Evolutionary conservation across 2,888 invertebrate species (phyloP), one percentile per base, ranked within the genome.

Genomic region (Yponomeuta plumbellus): DNA sequence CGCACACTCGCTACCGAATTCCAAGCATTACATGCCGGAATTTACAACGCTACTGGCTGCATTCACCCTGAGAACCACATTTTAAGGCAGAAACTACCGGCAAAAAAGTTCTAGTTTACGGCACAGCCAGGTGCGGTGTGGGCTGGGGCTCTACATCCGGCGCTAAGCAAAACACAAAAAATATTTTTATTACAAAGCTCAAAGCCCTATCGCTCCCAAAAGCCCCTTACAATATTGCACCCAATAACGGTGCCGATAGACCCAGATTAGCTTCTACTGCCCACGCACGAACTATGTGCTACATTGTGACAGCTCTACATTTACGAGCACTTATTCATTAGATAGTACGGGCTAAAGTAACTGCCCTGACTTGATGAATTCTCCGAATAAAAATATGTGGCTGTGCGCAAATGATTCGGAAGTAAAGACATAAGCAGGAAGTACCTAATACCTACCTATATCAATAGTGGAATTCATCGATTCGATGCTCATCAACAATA

Each of bases 111-210:
- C 44, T 13, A 52, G 73, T 67, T 67, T 73, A 73, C 76, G 74
- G 70, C 71, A 70, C 74, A 74, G 80, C 90, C 90, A 89, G 89
- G 90, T 90, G 90, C 86, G 77, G 75, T 77, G 90, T 90, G 90
- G 85, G 77, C 75, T 77, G 76, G 74, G 21, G 23, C 61, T 40
- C 63, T 40, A 81, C 83, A 87, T 88, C 88, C 88, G 86, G 74
- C 71, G 76, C 74, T 70, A 73, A 75, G 70, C 71, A 66, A 74
- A 76, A 73, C 77, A 84, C 83, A 85, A 81, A 82, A 77, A 71
- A 71, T 71, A 71, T 63, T 63, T 44, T 34, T 34, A 34, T 10
- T 8, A 52, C 21, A 63, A 21, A 20, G 22, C 44, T 20, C 21
- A 44, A 11, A 63, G 22, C 4, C 8, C 8, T 20, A 6, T 22